Evolutionary conservation across 2,113 vertebrate species (phyloP), one percentile per base, ranked within the genome.

Genomic region (human (Homo sapiens)): DNA sequence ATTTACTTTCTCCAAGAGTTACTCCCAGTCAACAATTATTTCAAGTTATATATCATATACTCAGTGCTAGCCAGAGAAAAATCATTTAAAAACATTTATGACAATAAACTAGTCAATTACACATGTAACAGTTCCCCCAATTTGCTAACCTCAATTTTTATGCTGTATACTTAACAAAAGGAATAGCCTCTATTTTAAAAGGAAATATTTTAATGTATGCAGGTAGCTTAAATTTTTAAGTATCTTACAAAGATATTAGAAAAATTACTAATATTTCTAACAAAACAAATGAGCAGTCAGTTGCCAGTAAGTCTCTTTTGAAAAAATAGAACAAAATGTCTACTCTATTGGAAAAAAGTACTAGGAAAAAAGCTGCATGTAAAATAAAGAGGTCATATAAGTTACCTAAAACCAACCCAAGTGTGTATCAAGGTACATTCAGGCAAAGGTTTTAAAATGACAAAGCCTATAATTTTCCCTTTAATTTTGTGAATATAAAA

Each of bases 401-500:
- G 18, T 94, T 70, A 35, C 48, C 40, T 89, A 72, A 17, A 27
- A 16, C 38, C 73, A 45, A 91, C 68, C 38, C 23, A 90, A 72
- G 27, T 38, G n/a, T 38, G 38, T 66, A 32, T 35, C 30, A 27
- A 75, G 30, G 64, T 76, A 35, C 23, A 52, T 38, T 89, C 8
- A 16, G n/a, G 45, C 38, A 92, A 85, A 84, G 30, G 83, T 73
- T 79, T 59, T 80, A 95, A 79, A 90, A n/a, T 88, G 52, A 90
- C 38, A 85, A 89, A 89, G 40, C 11, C 61, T 96, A 81, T 11
- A 68, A 55, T 80, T 75, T 80, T 72, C 72, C 32, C 38, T 95
- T 93, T 86, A 82, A 64, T 72, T 96, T 66, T 66, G 73, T n/a
- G 2, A 89, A 94, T 61, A 97, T 40, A 90, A 89, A 95, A 92